Percentiles rank a stretch among this genome's conserved stretches.
Conservation (phyloP, 2,888 invertebrate species). For the Danaus chrysippus region DNA sequence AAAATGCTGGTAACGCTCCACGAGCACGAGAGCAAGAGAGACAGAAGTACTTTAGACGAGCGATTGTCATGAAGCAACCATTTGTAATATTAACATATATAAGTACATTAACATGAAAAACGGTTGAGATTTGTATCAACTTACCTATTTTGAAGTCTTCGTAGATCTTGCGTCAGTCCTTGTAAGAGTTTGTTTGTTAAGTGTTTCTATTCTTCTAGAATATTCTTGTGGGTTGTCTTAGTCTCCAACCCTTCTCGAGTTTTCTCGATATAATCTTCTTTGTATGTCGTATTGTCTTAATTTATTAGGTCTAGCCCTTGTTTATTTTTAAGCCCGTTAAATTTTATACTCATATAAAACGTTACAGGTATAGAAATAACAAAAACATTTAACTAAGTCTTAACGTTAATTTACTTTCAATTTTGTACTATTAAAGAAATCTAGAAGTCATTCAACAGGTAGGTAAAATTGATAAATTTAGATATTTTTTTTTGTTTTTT, state of each 20-base stretch:
- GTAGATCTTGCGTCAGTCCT: conserved; percentile 20
- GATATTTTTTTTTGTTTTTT: conserved; percentile 55
- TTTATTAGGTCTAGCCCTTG: conserved; percentile 56
- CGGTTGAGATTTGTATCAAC: conserved; percentile 5
- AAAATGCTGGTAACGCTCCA: conserved; percentile 30
- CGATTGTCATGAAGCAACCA: conserved; percentile 23
- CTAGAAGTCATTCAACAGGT: conserved; percentile 74
- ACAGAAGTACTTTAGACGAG: conserved; percentile 36
- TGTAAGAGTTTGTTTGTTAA: conserved; percentile 16
- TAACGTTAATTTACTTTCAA: conserved; percentile 75
- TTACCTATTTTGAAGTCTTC: conserved; percentile 22
- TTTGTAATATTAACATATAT: conserved; percentile 14
- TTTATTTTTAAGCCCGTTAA: conserved; percentile 64
- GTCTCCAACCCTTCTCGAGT: conserved; percentile 25
- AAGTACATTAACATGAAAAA: neutral
- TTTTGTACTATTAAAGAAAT: conserved; percentile 79
- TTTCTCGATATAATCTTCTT: conserved; percentile 33
- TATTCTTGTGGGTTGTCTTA: conserved; percentile 18
- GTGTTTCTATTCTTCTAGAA: conserved; percentile 12
- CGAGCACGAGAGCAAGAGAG: conserved; percentile 57
- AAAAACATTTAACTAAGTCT: conserved; percentile 73
- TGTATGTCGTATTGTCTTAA: conserved; percentile 49
- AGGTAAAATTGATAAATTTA: conserved; percentile 74
- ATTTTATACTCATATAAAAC: conserved; percentile 71
- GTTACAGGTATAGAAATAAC: conserved; percentile 75